These are phyloP conservation scores for Drosophila siamana DNA, from an alignment of 2,888 invertebrate genomes.

Conservation along the genomic window DNA sequence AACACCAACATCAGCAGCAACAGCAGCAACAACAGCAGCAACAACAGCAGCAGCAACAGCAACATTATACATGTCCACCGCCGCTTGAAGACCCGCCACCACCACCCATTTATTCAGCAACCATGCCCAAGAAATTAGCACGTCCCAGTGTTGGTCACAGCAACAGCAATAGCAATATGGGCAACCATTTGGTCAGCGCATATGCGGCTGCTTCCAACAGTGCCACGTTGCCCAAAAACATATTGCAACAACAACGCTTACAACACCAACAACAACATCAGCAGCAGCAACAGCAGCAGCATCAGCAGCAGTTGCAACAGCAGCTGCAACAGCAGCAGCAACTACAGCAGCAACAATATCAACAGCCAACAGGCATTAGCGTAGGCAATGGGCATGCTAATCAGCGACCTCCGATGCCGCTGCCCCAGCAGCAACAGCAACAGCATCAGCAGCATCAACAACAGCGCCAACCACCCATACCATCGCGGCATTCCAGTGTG, in stretches of 20 bases:
- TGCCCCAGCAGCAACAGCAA: slow-evolving; percentile 68
- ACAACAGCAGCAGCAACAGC: slow-evolving; percentile 66
- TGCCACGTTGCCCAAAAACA: slow-evolving; percentile 82
- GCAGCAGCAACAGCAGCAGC: slow-evolving; percentile 22
- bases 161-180: slow-evolving; percentile 40
- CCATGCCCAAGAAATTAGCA: slow-evolving; percentile 80
- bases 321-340: slow-evolving; percentile 69
- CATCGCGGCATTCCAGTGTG: slow-evolving; percentile 84
- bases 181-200: slow-evolving; percentile 63
- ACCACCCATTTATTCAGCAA: slow-evolving; percentile 83
- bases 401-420: slow-evolving; percentile 82
- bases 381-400: slow-evolving; percentile 62
- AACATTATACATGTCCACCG: slow-evolving; percentile 83
- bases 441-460: slow-evolving; percentile 65
- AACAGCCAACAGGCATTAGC: slow-evolving; percentile 63
- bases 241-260: slow-evolving; percentile 71
- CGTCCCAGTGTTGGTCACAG: slow-evolving; percentile 56
- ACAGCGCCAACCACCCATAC: slow-evolving; percentile 83
- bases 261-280: slow-evolving; percentile 53
- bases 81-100: slow-evolving; percentile 85
- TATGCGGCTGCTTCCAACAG: slow-evolving; percentile 76
- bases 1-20: slow-evolving; percentile 66
- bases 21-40: slow-evolving; percentile 71
- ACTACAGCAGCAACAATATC: slow-evolving; percentile 69
- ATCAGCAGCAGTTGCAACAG: slow-evolving; percentile 67